Conservation (phyloP, 1,140 invertebrate genomes). For the Listronotus oregonensis region DNA sequence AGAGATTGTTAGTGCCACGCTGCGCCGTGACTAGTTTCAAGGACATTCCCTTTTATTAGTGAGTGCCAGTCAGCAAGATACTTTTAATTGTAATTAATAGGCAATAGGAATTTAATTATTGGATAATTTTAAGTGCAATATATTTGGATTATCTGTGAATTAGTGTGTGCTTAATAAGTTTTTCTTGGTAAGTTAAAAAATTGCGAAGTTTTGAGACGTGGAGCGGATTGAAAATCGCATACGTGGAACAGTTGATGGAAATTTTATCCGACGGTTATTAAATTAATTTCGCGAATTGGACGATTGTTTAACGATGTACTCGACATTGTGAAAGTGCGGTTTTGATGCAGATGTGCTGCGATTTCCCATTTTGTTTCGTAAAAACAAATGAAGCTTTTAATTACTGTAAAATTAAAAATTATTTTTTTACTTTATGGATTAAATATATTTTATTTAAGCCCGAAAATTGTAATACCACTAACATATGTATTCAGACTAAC, state of each 20-base stretch:
- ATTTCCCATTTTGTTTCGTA: no score
- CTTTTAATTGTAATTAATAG: conserved; percentile 6
- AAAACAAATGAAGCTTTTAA: no score
- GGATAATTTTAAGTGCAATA: conserved; percentile 17
- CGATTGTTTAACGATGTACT: no score
- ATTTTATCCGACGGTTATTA: not conserved
- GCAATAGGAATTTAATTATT: conserved; percentile 4
- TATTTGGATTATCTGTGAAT: conserved; percentile 24
- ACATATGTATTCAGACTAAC: no score
- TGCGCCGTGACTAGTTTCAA: conserved; percentile 29
- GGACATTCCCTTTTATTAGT: conserved; percentile 26
- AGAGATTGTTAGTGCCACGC: conserved; percentile 15
- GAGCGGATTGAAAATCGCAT: conserved; percentile 4
- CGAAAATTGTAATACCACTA: no score
- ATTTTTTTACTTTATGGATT: no score
- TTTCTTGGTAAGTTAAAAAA: conserved; percentile 3
- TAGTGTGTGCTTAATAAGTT: not conserved
- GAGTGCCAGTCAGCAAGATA: conserved; percentile 8
- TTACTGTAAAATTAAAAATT: no score
- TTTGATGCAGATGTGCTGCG: no score
- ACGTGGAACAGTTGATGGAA: conserved; percentile 5
- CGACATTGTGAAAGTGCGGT: no score
- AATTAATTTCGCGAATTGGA: no score
- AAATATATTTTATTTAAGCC: no score
- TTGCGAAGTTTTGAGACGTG: not conserved